phyloP scores from a whole-genome alignment of 2,888 invertebrate species.

The Diaperis boleti region DNA sequence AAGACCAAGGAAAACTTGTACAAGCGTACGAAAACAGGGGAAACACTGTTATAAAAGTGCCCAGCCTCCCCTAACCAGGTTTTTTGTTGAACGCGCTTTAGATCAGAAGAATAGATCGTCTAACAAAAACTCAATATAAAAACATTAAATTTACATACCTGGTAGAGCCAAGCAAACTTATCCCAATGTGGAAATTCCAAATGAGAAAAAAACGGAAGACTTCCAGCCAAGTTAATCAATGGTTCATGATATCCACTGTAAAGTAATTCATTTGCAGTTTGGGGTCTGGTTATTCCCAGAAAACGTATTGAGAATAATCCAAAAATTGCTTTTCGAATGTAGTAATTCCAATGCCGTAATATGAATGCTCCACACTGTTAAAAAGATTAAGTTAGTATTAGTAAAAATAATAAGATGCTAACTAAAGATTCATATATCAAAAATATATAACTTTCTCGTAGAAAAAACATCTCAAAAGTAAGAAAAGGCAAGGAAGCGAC shows the following conservation, averaged over 20 bases:
- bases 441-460: too few species aligned
- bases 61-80: too few species aligned
- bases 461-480: too few species aligned
- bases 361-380: neutral
- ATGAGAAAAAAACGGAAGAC: slow-evolving; percentile 68
- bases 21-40: too few species aligned
- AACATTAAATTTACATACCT: slow-evolving; percentile 62
- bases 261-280: slow-evolving; percentile 77
- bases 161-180: slow-evolving; percentile 89
- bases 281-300: slow-evolving; percentile 72
- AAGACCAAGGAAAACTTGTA: too few species aligned
- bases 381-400: neutral
- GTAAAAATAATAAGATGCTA: too few species aligned
- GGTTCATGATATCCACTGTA: slow-evolving; percentile 86
- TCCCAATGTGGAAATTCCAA: slow-evolving; percentile 72
- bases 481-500: too few species aligned
- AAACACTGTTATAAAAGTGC: too few species aligned
- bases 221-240: slow-evolving; percentile 75
- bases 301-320: slow-evolving; percentile 70
- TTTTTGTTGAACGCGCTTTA: too few species aligned
- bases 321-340: slow-evolving; percentile 71
- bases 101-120: too few species aligned
- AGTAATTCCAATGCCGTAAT: slow-evolving; percentile 12
- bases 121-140: too few species aligned
- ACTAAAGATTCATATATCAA: too few species aligned